phyloP scores from a whole-genome alignment of 64 coral and sea anemone species.

The Anthopleura sola region DNA sequence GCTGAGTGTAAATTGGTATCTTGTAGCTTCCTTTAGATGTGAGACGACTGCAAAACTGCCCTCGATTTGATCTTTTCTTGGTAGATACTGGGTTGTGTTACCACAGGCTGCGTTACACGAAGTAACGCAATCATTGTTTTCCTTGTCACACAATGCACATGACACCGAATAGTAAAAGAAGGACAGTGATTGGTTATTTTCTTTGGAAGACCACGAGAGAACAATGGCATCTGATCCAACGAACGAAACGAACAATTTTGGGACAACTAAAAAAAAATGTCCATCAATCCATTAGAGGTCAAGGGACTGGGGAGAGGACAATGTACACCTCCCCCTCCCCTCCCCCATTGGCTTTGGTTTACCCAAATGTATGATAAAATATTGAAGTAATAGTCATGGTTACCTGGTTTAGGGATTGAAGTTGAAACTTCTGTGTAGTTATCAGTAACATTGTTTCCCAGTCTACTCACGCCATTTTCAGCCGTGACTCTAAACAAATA shows the following conservation, averaged over 20 bases:
- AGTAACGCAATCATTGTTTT: neutral
- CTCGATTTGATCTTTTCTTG: constrained; percentile 6
- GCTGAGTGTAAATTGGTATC: constrained; percentile 27
- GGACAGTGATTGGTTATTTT: neutral
- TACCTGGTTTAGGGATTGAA: constrained; percentile 20
- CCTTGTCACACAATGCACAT: constrained; percentile 20
- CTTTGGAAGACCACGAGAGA: constrained; percentile 6
- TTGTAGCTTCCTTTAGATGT: neutral
- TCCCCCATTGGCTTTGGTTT: neutral
- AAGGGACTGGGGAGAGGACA: neutral
- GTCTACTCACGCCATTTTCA: constrained; percentile 53
- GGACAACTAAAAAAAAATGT: neutral
- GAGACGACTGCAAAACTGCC: constrained; percentile 31
- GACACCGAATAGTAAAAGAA: constrained; percentile 18
- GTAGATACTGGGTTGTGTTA: constrained; percentile 8
- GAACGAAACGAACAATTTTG: neutral
- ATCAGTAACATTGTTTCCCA: neutral
- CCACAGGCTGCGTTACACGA: constrained; percentile 11
- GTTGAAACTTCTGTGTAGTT: constrained; percentile 10
- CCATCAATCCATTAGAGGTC: neutral
- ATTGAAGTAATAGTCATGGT: neutral
- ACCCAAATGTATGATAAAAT: neutral
- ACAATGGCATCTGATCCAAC: constrained; percentile 11
- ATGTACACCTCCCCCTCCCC: neutral
- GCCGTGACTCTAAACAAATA: constrained; percentile 52